These are phyloP conservation scores for Chlorops oryzae DNA, from an alignment of 1,140 invertebrate genomes.

Conservation along the genomic window DNA sequence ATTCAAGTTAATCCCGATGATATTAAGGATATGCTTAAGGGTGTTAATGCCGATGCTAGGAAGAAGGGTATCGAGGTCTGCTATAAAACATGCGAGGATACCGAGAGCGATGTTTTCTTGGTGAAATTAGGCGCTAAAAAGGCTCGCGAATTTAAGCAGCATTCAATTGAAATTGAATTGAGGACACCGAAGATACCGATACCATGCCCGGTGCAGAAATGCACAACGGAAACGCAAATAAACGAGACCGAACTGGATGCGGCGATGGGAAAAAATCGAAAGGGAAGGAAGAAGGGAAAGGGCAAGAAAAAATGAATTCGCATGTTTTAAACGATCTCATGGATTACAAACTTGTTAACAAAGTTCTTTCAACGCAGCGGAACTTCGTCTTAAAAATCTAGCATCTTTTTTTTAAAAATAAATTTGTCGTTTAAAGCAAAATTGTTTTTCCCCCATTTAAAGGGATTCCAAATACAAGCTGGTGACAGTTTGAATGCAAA, in stretches of 20 bases:
- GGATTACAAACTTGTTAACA: too few species aligned
- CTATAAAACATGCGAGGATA: slow-evolving; percentile 44
- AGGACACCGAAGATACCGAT: slow-evolving; percentile 39
- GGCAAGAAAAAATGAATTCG: slow-evolving; percentile 25
- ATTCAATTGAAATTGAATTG: slow-evolving; percentile 43
- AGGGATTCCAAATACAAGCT: too few species aligned
- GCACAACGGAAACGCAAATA: slow-evolving; percentile 42
- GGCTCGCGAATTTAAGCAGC: slow-evolving; percentile 34
- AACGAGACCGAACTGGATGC: slow-evolving; percentile 31
- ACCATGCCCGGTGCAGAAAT: slow-evolving; percentile 27
- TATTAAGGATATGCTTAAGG: slow-evolving; percentile 36
- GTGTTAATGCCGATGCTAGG: slow-evolving; percentile 34
- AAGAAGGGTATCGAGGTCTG: slow-evolving; percentile 45
- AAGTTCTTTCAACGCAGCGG: too few species aligned
- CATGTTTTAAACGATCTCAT: too few species aligned
- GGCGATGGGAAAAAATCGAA: slow-evolving; percentile 14
- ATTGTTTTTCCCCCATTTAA: too few species aligned
- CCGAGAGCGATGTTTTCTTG: slow-evolving; percentile 45
- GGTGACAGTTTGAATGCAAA: too few species aligned
- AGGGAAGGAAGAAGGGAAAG: slow-evolving; percentile 26
- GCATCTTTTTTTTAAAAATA: too few species aligned
- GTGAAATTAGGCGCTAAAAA: slow-evolving; percentile 41
- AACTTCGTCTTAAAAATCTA: too few species aligned
- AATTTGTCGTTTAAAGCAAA: too few species aligned
- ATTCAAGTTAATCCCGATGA: slow-evolving; percentile 37